These are phyloP conservation scores for Nyctibius grandis DNA, from an alignment of 2,797 vertebrate species.

Conservation along the genomic window DNA sequence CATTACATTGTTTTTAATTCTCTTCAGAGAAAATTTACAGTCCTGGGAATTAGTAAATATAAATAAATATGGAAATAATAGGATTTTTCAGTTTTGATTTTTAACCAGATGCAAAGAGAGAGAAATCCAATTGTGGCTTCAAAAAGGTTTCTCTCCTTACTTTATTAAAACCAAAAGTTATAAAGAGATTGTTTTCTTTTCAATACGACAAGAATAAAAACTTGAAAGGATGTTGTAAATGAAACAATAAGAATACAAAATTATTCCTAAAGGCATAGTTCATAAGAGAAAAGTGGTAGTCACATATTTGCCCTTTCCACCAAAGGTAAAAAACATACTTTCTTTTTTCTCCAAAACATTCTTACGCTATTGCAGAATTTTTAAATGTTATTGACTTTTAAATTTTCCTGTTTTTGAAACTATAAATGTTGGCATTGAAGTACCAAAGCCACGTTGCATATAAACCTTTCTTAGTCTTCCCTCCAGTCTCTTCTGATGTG, in stretches of 20 bases:
- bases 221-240: constrained; percentile 17
- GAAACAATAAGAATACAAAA: background rate
- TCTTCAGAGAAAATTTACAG: background rate
- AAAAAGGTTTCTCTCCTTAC: background rate
- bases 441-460: background rate
- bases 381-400: background rate
- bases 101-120: background rate
- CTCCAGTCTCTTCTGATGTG: background rate
- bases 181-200: background rate
- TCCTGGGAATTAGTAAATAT: constrained; percentile 22
- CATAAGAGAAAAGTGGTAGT: background rate
- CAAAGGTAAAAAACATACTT: background rate
- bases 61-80: constrained; percentile 31
- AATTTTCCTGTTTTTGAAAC: background rate
- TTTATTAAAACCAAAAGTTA: constrained; percentile 41
- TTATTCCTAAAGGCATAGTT: background rate
- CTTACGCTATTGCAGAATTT: background rate
- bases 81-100: constrained; percentile 4
- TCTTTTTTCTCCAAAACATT: background rate
- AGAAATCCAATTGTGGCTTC: constrained; percentile 22
- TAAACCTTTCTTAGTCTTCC: background rate
- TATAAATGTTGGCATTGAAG: background rate
- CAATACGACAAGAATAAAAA: background rate
- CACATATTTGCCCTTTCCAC: background rate
- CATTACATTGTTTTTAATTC: background rate